Conservation (phyloP, 2,888 invertebrate species). For the Melolontha melolontha region DNA sequence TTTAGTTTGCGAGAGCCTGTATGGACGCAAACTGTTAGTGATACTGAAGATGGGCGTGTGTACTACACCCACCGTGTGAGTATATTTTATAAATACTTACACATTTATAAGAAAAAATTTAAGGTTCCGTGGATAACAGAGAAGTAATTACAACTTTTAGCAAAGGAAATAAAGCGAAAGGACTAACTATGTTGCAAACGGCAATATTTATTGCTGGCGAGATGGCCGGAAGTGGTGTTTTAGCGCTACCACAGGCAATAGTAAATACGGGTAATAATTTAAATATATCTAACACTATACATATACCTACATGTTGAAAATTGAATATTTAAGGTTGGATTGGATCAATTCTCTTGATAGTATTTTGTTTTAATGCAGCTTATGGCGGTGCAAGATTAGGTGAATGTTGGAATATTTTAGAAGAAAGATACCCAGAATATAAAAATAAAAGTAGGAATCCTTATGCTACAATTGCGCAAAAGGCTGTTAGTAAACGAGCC, state of each 20-base stretch:
- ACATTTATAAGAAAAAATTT: conserved; percentile 2
- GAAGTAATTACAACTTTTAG: background rate
- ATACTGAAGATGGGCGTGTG: conserved; percentile 51
- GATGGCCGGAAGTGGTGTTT: conserved; percentile 80
- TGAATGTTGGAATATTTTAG: conserved; percentile 77
- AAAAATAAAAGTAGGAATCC: conserved; percentile 73
- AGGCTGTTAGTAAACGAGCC: conserved; percentile 72
- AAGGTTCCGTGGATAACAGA: conserved; percentile 7
- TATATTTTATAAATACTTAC: conserved; percentile 24
- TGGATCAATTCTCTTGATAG: conserved; percentile 71
- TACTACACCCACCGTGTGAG: conserved; percentile 37
- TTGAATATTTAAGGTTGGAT: conserved; percentile 71
- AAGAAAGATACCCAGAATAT: conserved; percentile 74
- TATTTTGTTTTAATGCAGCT: conserved; percentile 72
- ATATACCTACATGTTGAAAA: conserved; percentile 7
- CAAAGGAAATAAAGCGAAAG: conserved; percentile 47
- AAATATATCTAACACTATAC: background rate
- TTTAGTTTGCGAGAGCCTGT: conserved; percentile 56
- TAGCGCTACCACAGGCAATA: conserved; percentile 75
- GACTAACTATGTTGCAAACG: conserved; percentile 67
- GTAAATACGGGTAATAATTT: conserved; percentile 71
- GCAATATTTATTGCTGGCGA: conserved; percentile 76
- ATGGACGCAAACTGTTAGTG: conserved; percentile 57
- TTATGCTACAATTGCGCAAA: conserved; percentile 76
- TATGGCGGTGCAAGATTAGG: conserved; percentile 77